Base-by-base conservation (phyloP, 2,113 vertebrate species). In the Perccottus glenii region DNA sequence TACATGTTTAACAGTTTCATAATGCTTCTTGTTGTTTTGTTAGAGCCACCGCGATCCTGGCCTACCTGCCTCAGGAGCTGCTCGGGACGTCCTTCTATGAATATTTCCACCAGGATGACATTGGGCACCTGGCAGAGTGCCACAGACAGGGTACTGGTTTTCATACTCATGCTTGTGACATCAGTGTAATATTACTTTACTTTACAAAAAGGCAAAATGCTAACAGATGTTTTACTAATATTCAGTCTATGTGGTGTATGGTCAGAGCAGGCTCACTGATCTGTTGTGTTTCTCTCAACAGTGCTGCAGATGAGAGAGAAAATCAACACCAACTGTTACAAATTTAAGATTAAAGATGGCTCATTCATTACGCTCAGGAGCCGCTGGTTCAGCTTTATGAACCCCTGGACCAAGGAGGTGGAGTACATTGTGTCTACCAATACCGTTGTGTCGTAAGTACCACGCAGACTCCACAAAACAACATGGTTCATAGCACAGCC, bases 371-470 rank as follows among this genome's bases (percentile, higher is more conserved):
- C 96, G 0, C 86, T 99, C 88, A 84, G 95, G 77, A 99, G 98
- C 91, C 95, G 95, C 72, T 99, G 96, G 97, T 99, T 99, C 93
- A 99, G 98, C 93, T 99, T 98, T 92, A 98, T 99, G 96, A 99
- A 99, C 93, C 98, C 97, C 67, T 99, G 98, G 98, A 99, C 98
- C 94, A 99, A 99, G 94, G 98, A 99, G 90, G 96, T 99, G 91
- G 97, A 99, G 88, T 99, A 99, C 87, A 98, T 99, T 19, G 96
- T 99, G 78, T 99, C 97, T 69, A 99, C 97, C 48, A 98, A 99
- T 91, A 99, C 98, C 0, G 95, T 99, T 0, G 96, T 99, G 65
- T 94, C 95, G 97, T 99, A 93, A 98, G 97, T 96, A 40, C 9
- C 19, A 27, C 19, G 19, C 19, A 27, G 19, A 27, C 19, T 27